Evolutionary conservation across 2,113 vertebrate species (phyloP).

Genomic region (Cyphomyrus discorhynchus): DNA sequence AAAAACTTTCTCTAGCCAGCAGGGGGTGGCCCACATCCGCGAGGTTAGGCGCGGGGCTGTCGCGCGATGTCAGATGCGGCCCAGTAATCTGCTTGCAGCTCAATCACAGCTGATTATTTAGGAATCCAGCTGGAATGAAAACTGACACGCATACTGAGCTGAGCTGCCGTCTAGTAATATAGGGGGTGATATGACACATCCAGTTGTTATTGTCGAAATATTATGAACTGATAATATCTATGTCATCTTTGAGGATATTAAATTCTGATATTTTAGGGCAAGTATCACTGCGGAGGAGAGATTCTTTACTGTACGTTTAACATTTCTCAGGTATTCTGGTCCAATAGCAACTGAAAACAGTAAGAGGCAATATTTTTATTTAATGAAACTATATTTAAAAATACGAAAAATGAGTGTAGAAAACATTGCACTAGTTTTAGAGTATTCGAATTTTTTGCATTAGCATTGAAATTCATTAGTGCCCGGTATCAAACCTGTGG

Average conservation of each 20-base stretch:
- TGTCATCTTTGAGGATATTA: constrained; percentile 16
- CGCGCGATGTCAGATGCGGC: background rate
- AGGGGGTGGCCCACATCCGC: background rate
- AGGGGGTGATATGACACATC: background rate
- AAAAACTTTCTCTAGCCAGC: background rate
- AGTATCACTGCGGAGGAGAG: background rate
- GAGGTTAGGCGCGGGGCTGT: background rate
- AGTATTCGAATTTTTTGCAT: background rate
- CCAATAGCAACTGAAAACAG: background rate
- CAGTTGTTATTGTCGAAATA: background rate
- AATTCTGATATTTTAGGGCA: background rate
- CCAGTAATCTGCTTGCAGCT: background rate
- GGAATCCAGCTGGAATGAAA: constrained; percentile 6
- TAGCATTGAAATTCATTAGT: background rate
- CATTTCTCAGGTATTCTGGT: background rate
- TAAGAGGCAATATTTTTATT: background rate
- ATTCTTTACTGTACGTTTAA: background rate
- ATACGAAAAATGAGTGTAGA: background rate
- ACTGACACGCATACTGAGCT: background rate
- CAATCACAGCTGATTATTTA: constrained; percentile 8
- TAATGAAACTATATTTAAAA: background rate
- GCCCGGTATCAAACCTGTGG: background rate
- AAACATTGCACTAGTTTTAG: background rate
- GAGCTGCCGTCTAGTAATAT: background rate
- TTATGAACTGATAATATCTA: background rate